phyloP scores from a whole-genome alignment of 2,888 invertebrate species.

The Smittia aterrima region DNA sequence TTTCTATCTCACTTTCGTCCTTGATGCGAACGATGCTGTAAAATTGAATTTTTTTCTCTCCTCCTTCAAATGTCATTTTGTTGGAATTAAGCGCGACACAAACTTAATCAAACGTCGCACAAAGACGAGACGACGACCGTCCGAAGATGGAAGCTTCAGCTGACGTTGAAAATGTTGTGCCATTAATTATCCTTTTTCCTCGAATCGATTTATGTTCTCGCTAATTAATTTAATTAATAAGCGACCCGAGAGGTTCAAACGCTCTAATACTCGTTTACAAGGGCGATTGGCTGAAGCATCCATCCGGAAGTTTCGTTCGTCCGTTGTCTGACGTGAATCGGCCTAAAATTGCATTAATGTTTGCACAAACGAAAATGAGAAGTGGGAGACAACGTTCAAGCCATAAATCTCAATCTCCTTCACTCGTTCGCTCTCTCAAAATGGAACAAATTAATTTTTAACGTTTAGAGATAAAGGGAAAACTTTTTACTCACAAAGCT shows the following conservation, averaged over 20 bases:
- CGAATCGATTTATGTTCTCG: background rate
- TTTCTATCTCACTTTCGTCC: background rate
- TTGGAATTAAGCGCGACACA: background rate
- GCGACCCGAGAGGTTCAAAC: background rate
- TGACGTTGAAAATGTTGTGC: slow-evolving; percentile 20
- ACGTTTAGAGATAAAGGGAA: slow-evolving; percentile 7
- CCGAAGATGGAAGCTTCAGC: background rate
- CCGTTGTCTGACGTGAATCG: background rate
- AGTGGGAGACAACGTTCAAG: background rate
- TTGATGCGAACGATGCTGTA: background rate
- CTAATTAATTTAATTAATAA: slow-evolving; percentile 39
- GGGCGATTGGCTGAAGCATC: background rate
- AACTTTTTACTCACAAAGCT: background rate
- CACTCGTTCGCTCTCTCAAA: background rate
- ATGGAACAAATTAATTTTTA: background rate
- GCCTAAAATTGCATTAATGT: no score
- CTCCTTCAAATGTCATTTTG: background rate
- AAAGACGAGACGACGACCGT: background rate
- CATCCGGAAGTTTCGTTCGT: background rate
- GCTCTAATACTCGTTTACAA: slow-evolving; percentile 17
- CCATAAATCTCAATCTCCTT: slow-evolving; percentile 3
- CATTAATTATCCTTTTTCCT: slow-evolving; percentile 17
- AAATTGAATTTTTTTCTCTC: background rate
- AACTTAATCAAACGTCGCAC: background rate
- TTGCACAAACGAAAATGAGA: background rate